A percentile compares a stretch with the other conserved stretches of the same genome.
phyloP scores from a whole-genome alignment of 1,140 invertebrate genomes.

The Drosophila punjabiensis region DNA sequence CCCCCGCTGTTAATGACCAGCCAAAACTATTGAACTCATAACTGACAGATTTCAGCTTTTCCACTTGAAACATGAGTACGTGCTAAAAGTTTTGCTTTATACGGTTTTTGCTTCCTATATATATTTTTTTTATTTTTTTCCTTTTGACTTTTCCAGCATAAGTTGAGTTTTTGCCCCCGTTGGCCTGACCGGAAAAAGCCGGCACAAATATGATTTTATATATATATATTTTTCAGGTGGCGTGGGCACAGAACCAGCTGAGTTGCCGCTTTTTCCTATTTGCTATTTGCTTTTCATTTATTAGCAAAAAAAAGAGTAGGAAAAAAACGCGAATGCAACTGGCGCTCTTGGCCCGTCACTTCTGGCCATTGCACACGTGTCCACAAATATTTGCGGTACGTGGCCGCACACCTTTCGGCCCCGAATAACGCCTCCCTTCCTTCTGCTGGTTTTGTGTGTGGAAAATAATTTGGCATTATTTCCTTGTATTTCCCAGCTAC shows the following conservation, averaged over 20 bases:
- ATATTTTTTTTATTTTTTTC: background rate
- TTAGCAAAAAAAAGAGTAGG: slow-evolving; percentile 53
- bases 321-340: slow-evolving; percentile 43
- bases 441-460: background rate
- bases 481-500: slow-evolving; percentile 49
- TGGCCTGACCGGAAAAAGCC: slow-evolving; percentile 1
- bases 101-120: background rate
- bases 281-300: slow-evolving; percentile 80
- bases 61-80: slow-evolving; percentile 52
- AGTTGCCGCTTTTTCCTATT: slow-evolving; percentile 65
- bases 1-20: slow-evolving; percentile 56
- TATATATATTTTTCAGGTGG: slow-evolving; percentile 53
- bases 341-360: slow-evolving; percentile 56
- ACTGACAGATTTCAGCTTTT: slow-evolving; percentile 38
- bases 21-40: slow-evolving; percentile 61
- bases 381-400: slow-evolving; percentile 81
- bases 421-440: background rate
- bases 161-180: slow-evolving; percentile 20
- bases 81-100: slow-evolving; percentile 63
- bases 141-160: background rate
- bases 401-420: slow-evolving; percentile 67
- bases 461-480: slow-evolving; percentile 34
- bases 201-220: slow-evolving; percentile 61
- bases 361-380: slow-evolving; percentile 78
- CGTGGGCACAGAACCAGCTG: slow-evolving; percentile 12